Evolutionary conservation across 2,797 vertebrate species (phyloP).

Genomic region (Sciaenops ocellatus): DNA sequence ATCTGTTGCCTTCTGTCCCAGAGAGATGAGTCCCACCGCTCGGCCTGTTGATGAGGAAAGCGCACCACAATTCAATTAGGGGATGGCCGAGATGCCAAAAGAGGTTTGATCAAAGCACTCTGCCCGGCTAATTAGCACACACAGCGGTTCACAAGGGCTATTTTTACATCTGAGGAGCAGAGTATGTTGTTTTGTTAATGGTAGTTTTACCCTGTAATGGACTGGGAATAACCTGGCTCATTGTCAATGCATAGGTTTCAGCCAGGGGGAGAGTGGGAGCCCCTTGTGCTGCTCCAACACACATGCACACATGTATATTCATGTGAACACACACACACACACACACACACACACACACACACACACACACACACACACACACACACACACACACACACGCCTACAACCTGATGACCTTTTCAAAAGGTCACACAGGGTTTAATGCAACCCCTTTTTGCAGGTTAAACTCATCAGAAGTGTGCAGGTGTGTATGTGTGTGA

Average conservation of each 20-base stretch:
- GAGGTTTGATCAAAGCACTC: constrained; percentile 81
- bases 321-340: constrained; percentile 22
- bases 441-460: constrained; percentile 50
- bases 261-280: constrained; percentile 31
- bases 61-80: constrained; percentile 79
- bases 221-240: constrained; percentile 76
- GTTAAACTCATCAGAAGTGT: constrained; percentile 65
- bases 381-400: not conserved
- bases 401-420: constrained; percentile 47
- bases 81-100: constrained; percentile 72
- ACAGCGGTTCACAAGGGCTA: constrained; percentile 64
- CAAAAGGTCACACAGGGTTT: constrained; percentile 64
- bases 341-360: constrained; percentile 1
- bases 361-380: constrained; percentile 7
- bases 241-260: constrained; percentile 72
- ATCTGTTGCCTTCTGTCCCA: constrained; percentile 77
- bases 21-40: constrained; percentile 71
- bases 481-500: constrained; percentile 37
- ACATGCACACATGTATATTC: constrained; percentile 48
- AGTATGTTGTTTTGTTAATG: constrained; percentile 77
- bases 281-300: constrained; percentile 42
- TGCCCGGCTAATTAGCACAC: constrained; percentile 73
- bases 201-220: constrained; percentile 74
- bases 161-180: constrained; percentile 78
- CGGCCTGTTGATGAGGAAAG: constrained; percentile 76